These are phyloP conservation scores for Calycopis cecrops DNA, from an alignment of 1,140 invertebrate genomes.

Conservation along the genomic window DNA sequence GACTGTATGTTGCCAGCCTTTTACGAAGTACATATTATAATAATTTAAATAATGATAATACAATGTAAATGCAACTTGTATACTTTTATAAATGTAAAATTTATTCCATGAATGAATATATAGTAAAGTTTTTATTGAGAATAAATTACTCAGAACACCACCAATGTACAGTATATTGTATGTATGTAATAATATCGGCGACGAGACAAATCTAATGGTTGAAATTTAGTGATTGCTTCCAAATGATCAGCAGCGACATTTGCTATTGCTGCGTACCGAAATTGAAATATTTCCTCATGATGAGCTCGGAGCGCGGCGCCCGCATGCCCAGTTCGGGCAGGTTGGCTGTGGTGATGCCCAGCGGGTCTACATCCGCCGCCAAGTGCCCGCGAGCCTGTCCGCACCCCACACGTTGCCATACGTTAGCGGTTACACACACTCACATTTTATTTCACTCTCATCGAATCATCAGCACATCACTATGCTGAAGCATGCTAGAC, in stretches of 20 bases:
- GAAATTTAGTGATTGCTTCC: conserved; percentile 34
- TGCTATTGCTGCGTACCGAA: conserved; percentile 57
- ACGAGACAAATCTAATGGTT: conserved; percentile 14
- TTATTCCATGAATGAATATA: too few species aligned
- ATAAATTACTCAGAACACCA: conserved; percentile 6
- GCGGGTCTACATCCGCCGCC: conserved; percentile 95
- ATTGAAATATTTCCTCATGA: conserved; percentile 76
- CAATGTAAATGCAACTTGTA: too few species aligned
- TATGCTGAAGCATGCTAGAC: too few species aligned
- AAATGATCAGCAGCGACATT: conserved; percentile 21
- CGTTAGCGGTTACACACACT: too few species aligned
- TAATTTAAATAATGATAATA: too few species aligned
- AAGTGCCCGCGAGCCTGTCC: conserved; percentile 95
- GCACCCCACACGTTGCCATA: conserved; percentile 38
- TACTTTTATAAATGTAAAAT: too few species aligned
- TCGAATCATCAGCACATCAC: too few species aligned
- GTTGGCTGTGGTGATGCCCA: conserved; percentile 82
- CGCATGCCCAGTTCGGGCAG: conserved; percentile 68
- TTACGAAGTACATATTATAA: too few species aligned
- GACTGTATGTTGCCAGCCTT: too few species aligned
- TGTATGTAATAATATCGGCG: conserved; percentile 50
- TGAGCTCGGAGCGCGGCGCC: conserved; percentile 67
- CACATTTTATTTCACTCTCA: too few species aligned
- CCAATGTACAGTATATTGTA: conserved; percentile 12
- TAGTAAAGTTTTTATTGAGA: background rate